phyloP scores from a whole-genome alignment of 2,888 invertebrate genomes.

The Tachina fera region DNA sequence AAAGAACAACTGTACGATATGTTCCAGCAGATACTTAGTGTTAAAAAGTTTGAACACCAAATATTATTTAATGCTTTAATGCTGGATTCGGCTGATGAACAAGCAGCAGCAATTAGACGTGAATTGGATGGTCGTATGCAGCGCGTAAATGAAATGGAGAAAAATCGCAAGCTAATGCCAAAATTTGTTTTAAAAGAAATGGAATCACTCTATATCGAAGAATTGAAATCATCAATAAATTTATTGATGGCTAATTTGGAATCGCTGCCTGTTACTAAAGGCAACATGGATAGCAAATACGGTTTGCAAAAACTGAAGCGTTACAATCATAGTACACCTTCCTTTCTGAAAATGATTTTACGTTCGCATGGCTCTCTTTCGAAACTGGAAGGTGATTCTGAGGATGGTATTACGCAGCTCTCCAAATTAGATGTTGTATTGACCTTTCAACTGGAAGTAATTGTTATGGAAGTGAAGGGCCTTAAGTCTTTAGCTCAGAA shows the following conservation, averaged over 20 bases:
- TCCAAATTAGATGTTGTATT: slow-evolving; percentile 99
- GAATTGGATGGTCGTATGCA: slow-evolving; percentile 99
- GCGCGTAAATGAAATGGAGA: slow-evolving; percentile 98
- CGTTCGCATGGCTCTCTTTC: slow-evolving; percentile 96
- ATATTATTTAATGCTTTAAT: slow-evolving; percentile 98
- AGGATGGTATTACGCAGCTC: slow-evolving; percentile 96
- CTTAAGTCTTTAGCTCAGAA: slow-evolving; percentile 98
- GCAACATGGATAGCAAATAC: slow-evolving; percentile 98
- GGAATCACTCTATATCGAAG: slow-evolving; percentile 99
- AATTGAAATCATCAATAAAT: slow-evolving; percentile 98
- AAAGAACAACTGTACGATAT: slow-evolving; percentile 99
- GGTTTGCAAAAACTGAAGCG: slow-evolving; percentile 98
- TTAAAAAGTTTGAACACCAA: slow-evolving; percentile 99
- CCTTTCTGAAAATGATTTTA: slow-evolving; percentile 83
- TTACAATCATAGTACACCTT: slow-evolving; percentile 92
- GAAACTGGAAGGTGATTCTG: slow-evolving; percentile 96
- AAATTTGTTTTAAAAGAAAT: slow-evolving; percentile 99
- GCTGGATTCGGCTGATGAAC: slow-evolving; percentile 99
- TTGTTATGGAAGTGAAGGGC: slow-evolving; percentile 99
- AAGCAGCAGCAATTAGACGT: slow-evolving; percentile 99
- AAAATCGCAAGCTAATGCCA: slow-evolving; percentile 98
- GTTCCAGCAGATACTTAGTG: slow-evolving; percentile 99
- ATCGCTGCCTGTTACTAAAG: slow-evolving; percentile 98
- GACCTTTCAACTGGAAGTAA: slow-evolving; percentile 98
- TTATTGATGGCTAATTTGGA: slow-evolving; percentile 99